Evolutionary conservation across 92 coral and sea anemone species (phyloP), one percentile per base, ranked within the genome.

Genomic region (Blastomussa wellsi): DNA sequence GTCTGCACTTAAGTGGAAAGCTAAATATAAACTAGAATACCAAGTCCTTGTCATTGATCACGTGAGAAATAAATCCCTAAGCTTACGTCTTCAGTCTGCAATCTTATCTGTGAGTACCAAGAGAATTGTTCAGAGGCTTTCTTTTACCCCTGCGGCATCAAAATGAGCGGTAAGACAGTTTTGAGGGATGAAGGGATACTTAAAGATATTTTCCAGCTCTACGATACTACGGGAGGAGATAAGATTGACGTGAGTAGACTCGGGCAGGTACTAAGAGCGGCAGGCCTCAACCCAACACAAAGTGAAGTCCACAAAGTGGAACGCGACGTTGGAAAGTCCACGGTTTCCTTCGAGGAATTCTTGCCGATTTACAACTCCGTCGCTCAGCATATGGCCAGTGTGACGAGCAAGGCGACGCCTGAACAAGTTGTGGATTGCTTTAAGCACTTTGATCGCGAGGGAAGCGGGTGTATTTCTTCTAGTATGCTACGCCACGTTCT

Each of bases 251-350:
- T 92, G 73, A 78, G 80, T 65, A 84, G 89, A 79, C 93, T 95
- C 81, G 97, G 98, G 26, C 98, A 95, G 81, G 93, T 93, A 72
- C 69, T 94, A 22, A 85, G 98, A 77, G 92, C 98, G 53, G 92
- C 97, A n/a, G 97, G 95, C 67, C 81, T 94, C 22, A 95, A 95
- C 74, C 98, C 98, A 38, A 95, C 98, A 31, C 93, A 95, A 75
- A 86, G 90, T 29, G 98, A 95, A 76, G 93, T 95, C 39, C 94
- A 88, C 77, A 95, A 95, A 88, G 94, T 95, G 24, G 92, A 88
- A 78, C 89, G 97, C 80, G 95, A 95, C 75, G 93, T 95, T 79
- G 97, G 93, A 37, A 90, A 92, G 85, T 76, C 88, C 33, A 66
- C 38, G n/a, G 90, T 95, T 82, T 90, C 92, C 59, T 95, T 94